These are phyloP conservation scores for Heptranchias perlo DNA, from an alignment of 2,113 vertebrate species.

Conservation along the genomic window DNA sequence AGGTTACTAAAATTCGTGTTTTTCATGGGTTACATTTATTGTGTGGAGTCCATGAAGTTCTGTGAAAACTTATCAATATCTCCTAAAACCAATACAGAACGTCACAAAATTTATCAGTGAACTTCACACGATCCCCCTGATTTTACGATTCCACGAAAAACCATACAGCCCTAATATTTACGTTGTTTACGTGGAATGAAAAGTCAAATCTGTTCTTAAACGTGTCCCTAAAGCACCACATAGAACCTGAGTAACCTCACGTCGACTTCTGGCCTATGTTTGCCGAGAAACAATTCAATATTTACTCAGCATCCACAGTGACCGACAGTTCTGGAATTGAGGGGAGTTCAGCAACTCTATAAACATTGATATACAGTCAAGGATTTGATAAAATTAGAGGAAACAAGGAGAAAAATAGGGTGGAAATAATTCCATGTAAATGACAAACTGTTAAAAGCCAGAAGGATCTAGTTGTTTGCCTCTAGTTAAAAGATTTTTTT, in stretches of 20 bases:
- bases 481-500: not conserved
- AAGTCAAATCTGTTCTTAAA: not conserved
- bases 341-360: not conserved
- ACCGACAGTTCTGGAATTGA: not conserved
- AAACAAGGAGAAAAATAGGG: not conserved
- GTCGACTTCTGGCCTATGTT: not conserved
- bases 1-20: not conserved
- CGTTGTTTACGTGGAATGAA: not conserved
- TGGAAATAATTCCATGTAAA: not conserved
- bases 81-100: not conserved
- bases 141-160: not conserved
- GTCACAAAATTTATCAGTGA: not conserved
- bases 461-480: not conserved
- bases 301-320: constrained; percentile 2
- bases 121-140: not conserved
- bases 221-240: not conserved
- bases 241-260: not conserved
- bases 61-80: not conserved
- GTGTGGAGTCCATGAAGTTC: not conserved
- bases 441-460: too few relatives aligned
- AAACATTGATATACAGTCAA: not conserved
- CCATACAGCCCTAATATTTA: not conserved
- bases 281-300: not conserved
- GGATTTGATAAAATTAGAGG: not conserved
- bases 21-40: not conserved